Percentiles rank a stretch among this genome's conserved stretches.
Evolutionary conservation across 2,113 vertebrate species (phyloP).

Genomic region (Saguinus imperator): DNA sequence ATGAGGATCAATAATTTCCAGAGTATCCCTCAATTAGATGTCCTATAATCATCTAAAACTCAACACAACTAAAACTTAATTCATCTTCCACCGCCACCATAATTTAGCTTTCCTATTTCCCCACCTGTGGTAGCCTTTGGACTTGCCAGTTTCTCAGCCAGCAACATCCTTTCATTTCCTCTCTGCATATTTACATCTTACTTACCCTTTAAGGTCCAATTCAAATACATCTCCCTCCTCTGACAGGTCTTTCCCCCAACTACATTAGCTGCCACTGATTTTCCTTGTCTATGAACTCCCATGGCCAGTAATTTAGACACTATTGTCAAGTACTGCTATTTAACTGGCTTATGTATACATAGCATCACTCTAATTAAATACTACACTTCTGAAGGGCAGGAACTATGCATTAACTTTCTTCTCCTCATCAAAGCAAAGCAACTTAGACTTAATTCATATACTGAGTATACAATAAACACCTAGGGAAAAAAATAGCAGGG

Average conservation of each 20-base stretch:
- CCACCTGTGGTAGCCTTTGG: not conserved
- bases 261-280: not conserved
- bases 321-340: not conserved
- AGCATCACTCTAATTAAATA: not conserved
- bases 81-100: constrained; percentile 11
- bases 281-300: not conserved
- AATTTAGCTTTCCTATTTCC: not conserved
- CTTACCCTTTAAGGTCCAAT: not conserved
- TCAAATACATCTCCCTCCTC: not conserved
- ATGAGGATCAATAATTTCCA: constrained; percentile 6
- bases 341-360: not conserved
- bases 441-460: not conserved
- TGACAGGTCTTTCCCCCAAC: not conserved
- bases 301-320: not conserved
- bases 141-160: not conserved
- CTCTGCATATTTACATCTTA: constrained; percentile 13
- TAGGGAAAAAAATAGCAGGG: not conserved
- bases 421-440: not conserved
- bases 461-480: not conserved
- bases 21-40: not conserved
- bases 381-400: not conserved
- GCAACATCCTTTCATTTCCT: not conserved
- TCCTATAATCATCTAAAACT: constrained; percentile 29
- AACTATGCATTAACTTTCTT: constrained; percentile 25
- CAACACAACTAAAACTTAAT: not conserved